A percentile compares a stretch with the other conserved stretches of the same genome.
Evolutionary conservation across 2,797 vertebrate species (phyloP).

Genomic region (Myiotriccus ornatus): DNA sequence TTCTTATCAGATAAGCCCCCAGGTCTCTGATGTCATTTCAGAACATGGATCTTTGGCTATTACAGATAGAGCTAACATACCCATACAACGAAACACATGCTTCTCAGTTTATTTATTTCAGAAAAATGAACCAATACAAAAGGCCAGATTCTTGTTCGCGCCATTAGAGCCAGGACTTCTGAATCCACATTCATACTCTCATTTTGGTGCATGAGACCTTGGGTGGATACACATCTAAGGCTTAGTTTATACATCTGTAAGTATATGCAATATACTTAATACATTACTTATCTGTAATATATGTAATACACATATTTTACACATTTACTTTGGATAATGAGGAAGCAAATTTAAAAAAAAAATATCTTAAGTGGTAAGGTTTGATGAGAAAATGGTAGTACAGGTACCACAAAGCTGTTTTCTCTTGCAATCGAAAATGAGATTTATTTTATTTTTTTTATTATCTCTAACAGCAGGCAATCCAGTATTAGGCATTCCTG

Average conservation of each 20-base stretch:
- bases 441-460: background rate
- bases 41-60: background rate
- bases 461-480: background rate
- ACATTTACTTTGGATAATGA: background rate
- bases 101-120: background rate
- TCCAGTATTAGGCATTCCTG: background rate
- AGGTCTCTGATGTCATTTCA: conserved; percentile 34
- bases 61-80: background rate
- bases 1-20: conserved; percentile 19
- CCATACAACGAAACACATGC: background rate
- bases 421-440: background rate
- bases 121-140: background rate
- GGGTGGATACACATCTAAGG: background rate
- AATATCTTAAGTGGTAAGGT: background rate
- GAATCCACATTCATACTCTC: background rate
- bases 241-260: background rate
- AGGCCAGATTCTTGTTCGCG: background rate
- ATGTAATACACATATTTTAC: background rate
- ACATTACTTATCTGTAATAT: too few relatives aligned
- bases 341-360: background rate
- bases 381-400: background rate
- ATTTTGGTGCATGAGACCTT: background rate
- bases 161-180: background rate
- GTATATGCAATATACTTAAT: too few relatives aligned
- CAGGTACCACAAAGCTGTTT: background rate